Conservation (phyloP, 2,888 invertebrate species). For the Scrobipalpa atriplicella region DNA sequence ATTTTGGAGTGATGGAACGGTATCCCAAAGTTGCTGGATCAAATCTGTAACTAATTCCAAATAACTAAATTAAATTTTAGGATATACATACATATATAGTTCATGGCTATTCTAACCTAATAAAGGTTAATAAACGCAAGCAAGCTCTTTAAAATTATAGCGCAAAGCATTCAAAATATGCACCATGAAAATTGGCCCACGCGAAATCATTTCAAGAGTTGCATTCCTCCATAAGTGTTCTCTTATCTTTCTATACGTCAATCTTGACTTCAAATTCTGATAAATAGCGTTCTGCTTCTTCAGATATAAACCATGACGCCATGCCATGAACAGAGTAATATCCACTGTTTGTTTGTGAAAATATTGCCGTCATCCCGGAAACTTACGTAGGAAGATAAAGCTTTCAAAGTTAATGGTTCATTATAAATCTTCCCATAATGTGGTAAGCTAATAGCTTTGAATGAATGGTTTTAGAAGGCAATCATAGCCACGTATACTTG, state of each 20-base stretch:
- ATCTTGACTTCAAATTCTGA: slow-evolving; percentile 49
- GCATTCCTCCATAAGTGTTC: slow-evolving; percentile 39
- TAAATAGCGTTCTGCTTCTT: slow-evolving; percentile 51
- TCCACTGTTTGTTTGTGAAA: slow-evolving; percentile 40
- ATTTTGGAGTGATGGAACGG: no score
- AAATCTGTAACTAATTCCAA: no score
- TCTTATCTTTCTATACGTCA: slow-evolving; percentile 47
- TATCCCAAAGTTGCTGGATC: no score
- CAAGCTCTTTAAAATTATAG: no score
- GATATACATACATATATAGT: no score
- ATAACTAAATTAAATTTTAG: no score
- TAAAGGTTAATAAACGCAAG: no score
- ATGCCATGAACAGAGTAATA: slow-evolving; percentile 41
- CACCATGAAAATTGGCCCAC: background rate
- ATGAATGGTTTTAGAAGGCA: background rate
- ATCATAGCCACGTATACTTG: background rate
- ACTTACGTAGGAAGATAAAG: slow-evolving; percentile 32
- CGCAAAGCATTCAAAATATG: no score
- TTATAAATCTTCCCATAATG: slow-evolving; percentile 17
- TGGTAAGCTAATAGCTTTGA: background rate
- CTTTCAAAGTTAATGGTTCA: slow-evolving; percentile 26
- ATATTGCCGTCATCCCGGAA: slow-evolving; percentile 37
- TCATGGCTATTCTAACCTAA: no score
- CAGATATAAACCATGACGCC: slow-evolving; percentile 63
- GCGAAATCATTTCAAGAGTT: slow-evolving; percentile 19